phyloP scores from a whole-genome alignment of 2,113 vertebrate genomes.

The Notarius quadriscutis region DNA sequence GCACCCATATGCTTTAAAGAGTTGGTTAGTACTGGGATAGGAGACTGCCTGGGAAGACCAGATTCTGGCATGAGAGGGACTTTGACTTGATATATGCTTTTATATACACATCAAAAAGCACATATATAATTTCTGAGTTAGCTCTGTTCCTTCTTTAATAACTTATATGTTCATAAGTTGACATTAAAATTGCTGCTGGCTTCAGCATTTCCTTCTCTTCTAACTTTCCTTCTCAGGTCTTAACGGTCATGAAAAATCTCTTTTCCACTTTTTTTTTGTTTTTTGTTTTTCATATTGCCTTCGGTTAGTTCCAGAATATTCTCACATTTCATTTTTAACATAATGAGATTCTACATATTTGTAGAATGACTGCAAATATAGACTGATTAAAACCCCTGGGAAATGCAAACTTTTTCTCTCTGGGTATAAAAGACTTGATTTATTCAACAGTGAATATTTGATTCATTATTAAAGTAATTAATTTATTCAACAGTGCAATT shows the following conservation, averaged over 20 bases:
- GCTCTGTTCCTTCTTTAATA: background rate
- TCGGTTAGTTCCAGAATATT: background rate
- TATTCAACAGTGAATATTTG: too few relatives aligned
- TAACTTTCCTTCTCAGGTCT: background rate
- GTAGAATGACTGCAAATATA: background rate
- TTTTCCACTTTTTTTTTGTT: background rate
- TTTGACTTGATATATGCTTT: too few relatives aligned
- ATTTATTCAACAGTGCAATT: background rate
- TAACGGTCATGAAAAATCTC: background rate
- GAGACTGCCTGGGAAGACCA: too few relatives aligned
- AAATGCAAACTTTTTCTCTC: background rate
- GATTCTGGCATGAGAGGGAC: too few relatives aligned
- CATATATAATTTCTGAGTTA: background rate
- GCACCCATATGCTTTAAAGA: too few relatives aligned
- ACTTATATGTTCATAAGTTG: background rate
- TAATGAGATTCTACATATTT: background rate
- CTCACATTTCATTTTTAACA: background rate
- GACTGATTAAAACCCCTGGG: background rate
- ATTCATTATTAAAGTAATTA: background rate
- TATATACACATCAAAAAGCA: background rate
- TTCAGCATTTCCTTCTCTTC: background rate
- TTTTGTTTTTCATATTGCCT: background rate
- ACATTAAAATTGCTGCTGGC: background rate
- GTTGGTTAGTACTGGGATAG: too few relatives aligned
- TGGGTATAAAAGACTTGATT: background rate